phyloP scores from a whole-genome alignment of 2,888 invertebrate genomes.

The Hydroisotoma schaefferi region DNA sequence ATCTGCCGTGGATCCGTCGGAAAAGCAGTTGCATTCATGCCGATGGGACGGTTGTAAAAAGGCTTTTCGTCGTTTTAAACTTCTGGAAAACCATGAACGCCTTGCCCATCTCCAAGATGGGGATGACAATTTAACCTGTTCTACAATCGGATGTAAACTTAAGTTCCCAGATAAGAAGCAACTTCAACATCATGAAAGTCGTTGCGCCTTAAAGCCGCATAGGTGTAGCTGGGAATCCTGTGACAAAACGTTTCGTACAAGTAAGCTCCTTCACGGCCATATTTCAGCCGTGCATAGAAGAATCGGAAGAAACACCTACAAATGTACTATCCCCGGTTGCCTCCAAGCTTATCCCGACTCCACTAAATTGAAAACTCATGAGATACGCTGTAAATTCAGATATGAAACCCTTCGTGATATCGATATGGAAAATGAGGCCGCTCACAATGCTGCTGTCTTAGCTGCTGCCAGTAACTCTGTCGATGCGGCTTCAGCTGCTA shows the following conservation, averaged over 20 bases:
- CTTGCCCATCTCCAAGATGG: conserved; percentile 35
- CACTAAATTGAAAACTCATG: conserved; percentile 40
- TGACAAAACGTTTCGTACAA: conserved; percentile 43
- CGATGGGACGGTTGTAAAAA: conserved; percentile 42
- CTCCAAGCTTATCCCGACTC: conserved; percentile 42
- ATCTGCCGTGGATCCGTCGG: neutral
- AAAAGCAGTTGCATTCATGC: conserved; percentile 40
- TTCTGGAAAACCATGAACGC: conserved; percentile 40
- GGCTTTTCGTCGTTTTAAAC: conserved; percentile 33
- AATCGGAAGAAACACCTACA: conserved; percentile 42
- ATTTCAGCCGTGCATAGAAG: conserved; percentile 43
- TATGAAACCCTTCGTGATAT: conserved; percentile 38
- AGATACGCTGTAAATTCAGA: conserved; percentile 39
- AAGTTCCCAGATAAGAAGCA: conserved; percentile 38
- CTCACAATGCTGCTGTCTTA: conserved; percentile 21
- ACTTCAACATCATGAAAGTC: conserved; percentile 38
- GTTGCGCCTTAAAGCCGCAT: conserved; percentile 40
- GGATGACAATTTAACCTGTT: conserved; percentile 34
- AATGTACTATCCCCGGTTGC: conserved; percentile 42
- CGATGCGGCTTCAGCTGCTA: conserved; percentile 26
- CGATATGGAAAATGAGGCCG: conserved; percentile 37
- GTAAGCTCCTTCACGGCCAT: conserved; percentile 41
- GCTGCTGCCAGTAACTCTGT: conserved; percentile 25
- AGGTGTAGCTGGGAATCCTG: conserved; percentile 42
- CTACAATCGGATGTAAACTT: conserved; percentile 43